Base-by-base conservation (phyloP, 2,888 invertebrate species). In the Torymus aiolomorphi region DNA sequence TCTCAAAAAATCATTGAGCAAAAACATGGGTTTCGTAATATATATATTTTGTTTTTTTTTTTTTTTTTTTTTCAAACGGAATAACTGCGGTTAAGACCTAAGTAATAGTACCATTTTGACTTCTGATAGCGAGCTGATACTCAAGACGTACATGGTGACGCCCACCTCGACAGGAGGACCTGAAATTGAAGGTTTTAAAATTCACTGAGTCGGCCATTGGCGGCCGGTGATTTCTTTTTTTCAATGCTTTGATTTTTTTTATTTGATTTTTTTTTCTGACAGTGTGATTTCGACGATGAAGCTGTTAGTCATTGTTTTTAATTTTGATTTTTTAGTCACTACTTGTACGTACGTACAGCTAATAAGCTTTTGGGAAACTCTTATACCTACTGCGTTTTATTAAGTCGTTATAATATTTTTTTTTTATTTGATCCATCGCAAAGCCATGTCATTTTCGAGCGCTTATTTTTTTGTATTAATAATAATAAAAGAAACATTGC, bases 71-170 rank as follows among this genome's bases (percentile, higher is more conserved):
- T 73, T 77, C 73, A 52, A 80, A 14, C 18, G 66, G 66, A 76
- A 82, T 79, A 77, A 66, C 81, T 82, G 63, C 79, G 82, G 42
- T 42, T 88, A 88, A 89, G 89, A 89, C 90, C 90, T 90, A 89
- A 89, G 85, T 90, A 81, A 86, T 90, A 91, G 92, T 93, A 95
- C 95, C 95, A 95, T 95, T 93, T 95, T 94, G 89, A 95, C 95
- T 94, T 96, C 95, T 90, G 95, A 95, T 90, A 95, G 93, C 88
- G 95, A 95, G 92, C 95, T 95, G 92, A 95, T 95, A 91, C 94
- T 94, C 88, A 95, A 93, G 91, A 95, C 95, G 93, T 95, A 95
- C 93, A 95, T 95, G 91, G 95, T 95, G 90, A 95, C 94, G 88
- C 95, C 95, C 87, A 95, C 95, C 90, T 94, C 95, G 90, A 95